Conservation (phyloP, 2,888 invertebrate species). For the Taphrorychus bicolor region DNA sequence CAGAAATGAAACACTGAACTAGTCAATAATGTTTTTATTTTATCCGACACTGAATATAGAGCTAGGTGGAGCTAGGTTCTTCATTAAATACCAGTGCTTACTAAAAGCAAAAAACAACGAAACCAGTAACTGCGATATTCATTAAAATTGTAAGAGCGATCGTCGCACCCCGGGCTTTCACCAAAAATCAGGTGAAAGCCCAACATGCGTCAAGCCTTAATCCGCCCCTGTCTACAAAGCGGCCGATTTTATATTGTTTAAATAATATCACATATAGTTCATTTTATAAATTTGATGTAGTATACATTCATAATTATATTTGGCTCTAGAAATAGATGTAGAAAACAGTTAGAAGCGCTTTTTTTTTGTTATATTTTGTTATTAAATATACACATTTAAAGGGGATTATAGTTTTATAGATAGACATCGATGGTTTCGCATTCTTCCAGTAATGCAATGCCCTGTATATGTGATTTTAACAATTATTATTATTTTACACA, state of each 20-base stretch:
- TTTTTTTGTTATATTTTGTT: conserved; percentile 15
- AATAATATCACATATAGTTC: conserved; percentile 40
- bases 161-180: too few relatives aligned
- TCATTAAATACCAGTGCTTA: conserved; percentile 36
- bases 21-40: conserved; percentile 28
- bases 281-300: conserved; percentile 23
- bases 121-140: not conserved
- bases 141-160: conserved; percentile 19
- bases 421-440: conserved; percentile 11
- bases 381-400: conserved; percentile 15
- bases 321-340: conserved; percentile 20
- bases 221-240: conserved; percentile 25
- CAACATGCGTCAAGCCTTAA: conserved; percentile 10
- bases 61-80: conserved; percentile 37
- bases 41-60: conserved; percentile 37
- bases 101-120: conserved; percentile 32
- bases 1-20: not conserved
- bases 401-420: conserved; percentile 3
- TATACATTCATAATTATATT: conserved; percentile 24
- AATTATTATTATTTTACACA: not conserved
- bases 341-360: conserved; percentile 32
- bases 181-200: too few relatives aligned
- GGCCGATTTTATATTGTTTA: conserved; percentile 21
- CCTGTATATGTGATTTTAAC: conserved; percentile 10
- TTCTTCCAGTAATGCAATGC: not conserved